Base-by-base conservation (phyloP, 2,888 invertebrate genomes). In the Calliopum simillimum region DNA sequence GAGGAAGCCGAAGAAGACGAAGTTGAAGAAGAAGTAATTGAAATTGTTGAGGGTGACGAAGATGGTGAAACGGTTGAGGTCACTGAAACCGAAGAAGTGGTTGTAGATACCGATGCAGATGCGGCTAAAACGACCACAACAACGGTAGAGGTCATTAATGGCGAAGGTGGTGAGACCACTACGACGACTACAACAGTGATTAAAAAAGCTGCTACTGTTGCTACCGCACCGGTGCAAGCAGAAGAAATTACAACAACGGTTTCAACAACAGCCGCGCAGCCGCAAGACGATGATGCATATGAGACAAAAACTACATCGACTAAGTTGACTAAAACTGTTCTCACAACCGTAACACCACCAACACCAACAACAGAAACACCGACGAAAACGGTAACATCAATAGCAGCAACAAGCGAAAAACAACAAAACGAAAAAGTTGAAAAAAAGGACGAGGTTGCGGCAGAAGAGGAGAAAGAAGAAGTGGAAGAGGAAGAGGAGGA, bases 21-120 rank as follows among this genome's bases (percentile, higher is more conserved):
- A 46, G 55, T 62, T 11, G 47, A 56, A 21, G 65, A 70, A 47
- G 68, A 51, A 23, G 47, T 25, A 4, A 56, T 53, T 56, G 62
- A 62, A 41, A 51, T 41, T n/a, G 47, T 56, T 25, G 68, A 49
- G 43, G 46, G 49, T 11, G 64, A 68, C 25, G 72, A 68, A 56
- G 51, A 65, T n/a, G 51, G 21, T 41, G 65, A 70, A 41, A 56
- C 23, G 21, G 72, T 66, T 3, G 67, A 69, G 14, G 44, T 61
- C 19, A 67, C 56, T 11, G 55, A 67, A 25, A 69, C 44, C 1
- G 69, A 72, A 33, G 55, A 71, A 23, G 61, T 53, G 13, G 19
- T 46, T n/a, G 61, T 58, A 16, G n/a, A n/a, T 3, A 3, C 63
- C 3, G 64, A 67, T 53, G 63, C 47, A 0, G 43, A 65, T 61